Evolutionary conservation across 2,888 invertebrate species (phyloP).

Genomic region (Hesperia comma): DNA sequence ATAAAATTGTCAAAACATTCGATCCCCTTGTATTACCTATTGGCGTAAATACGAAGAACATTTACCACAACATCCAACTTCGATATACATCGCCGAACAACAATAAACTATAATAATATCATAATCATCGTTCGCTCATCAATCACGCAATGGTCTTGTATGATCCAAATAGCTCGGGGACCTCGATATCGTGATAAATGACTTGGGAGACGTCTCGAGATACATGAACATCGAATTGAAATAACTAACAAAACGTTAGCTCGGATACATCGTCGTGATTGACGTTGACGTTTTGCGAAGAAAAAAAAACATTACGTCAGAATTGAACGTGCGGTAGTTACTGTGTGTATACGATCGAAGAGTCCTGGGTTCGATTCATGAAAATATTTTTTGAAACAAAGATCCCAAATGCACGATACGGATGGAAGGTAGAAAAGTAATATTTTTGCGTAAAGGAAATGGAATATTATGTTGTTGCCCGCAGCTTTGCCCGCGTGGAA

Average conservation of each 20-base stretch:
- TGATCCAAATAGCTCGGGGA: slow-evolving; percentile 1
- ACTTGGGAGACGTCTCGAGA: neutral
- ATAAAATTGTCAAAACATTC: too few relatives aligned
- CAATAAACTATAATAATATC: neutral
- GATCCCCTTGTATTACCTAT: too few relatives aligned
- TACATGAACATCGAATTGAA: neutral
- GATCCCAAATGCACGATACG: too few relatives aligned
- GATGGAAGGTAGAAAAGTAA: too few relatives aligned
- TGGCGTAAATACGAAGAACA: neutral
- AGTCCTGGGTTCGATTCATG: too few relatives aligned
- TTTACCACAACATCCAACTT: neutral
- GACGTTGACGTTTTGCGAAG: neutral
- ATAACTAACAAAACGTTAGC: slow-evolving; percentile 1
- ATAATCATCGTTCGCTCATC: neutral
- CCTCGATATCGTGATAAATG: slow-evolving; percentile 4
- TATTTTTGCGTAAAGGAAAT: too few relatives aligned
- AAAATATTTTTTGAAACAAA: too few relatives aligned
- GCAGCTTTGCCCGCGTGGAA: too few relatives aligned
- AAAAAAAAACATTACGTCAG: too few relatives aligned
- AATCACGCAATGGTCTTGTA: slow-evolving; percentile 7
- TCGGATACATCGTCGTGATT: neutral
- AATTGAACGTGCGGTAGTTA: too few relatives aligned
- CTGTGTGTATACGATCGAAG: too few relatives aligned
- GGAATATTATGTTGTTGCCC: too few relatives aligned
- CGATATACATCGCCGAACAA: neutral